These are phyloP conservation scores for Acipenser transmontanus DNA, from an alignment of 2,797 vertebrate species.

Conservation along the genomic window DNA sequence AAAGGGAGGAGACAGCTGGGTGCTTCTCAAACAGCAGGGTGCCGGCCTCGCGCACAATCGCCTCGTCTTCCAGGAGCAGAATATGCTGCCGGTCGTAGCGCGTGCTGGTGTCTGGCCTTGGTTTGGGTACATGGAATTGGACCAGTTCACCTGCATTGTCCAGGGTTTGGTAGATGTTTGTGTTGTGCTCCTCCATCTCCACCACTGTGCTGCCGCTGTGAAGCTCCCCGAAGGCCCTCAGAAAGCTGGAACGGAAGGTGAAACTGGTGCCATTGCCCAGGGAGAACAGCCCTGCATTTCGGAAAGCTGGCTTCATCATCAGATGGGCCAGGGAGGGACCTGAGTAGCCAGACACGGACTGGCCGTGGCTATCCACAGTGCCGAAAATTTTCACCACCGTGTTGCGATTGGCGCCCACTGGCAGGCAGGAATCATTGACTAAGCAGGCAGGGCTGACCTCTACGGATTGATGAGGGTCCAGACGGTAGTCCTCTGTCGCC, in stretches of 20 bases:
- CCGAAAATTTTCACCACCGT: slow-evolving; percentile 33
- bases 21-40: slow-evolving; percentile 30
- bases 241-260: slow-evolving; percentile 25
- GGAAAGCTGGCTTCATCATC: slow-evolving; percentile 21
- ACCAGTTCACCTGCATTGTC: not conserved
- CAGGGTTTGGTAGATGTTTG: slow-evolving; percentile 26
- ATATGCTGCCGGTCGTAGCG: slow-evolving; percentile 41
- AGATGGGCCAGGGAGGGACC: slow-evolving; percentile 28
- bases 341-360: slow-evolving; percentile 30
- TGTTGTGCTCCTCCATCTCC: slow-evolving; percentile 20
- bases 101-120: slow-evolving; percentile 24
- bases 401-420: slow-evolving; percentile 6
- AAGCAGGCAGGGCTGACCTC: slow-evolving; percentile 24
- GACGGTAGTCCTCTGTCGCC: slow-evolving; percentile 29
- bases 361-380: slow-evolving; percentile 21
- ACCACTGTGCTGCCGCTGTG: slow-evolving; percentile 21
- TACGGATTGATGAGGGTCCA: slow-evolving; percentile 29
- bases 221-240: slow-evolving; percentile 14
- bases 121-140: slow-evolving; percentile 8
- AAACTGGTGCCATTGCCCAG: slow-evolving; percentile 25
- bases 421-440: slow-evolving; percentile 20
- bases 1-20: slow-evolving; percentile 27
- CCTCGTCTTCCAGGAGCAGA: slow-evolving; percentile 31
- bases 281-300: slow-evolving; percentile 20
- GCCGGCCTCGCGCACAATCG: slow-evolving; percentile 22